Base-by-base conservation (phyloP, 2,888 invertebrate genomes). In the Zootermopsis nevadensis region DNA sequence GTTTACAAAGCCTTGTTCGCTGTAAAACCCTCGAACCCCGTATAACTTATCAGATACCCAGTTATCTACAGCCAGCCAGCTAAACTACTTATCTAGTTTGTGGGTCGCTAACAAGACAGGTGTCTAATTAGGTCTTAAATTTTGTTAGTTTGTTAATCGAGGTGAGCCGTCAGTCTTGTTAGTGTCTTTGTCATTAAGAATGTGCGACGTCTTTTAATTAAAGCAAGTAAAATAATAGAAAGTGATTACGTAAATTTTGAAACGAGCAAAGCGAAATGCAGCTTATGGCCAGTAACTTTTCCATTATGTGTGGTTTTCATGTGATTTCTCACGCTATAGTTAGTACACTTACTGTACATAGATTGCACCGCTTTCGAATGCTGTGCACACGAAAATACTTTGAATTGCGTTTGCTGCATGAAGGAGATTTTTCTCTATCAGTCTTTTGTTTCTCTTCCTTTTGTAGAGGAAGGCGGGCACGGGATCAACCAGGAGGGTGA, bases 401-500 rank as follows among this genome's bases (percentile, higher is more conserved):
- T 69, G 42, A 30, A 80, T 80, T 69, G 60, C 27, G 12, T 60
- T 79, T 80, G 80, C 80, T 77, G 60, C 72, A 81, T 81, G 81
- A 67, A 81, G 42, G 81, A 81, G 19, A 53, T 15, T 77, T 77
- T 67, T 83, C 83, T 83, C 72, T 83, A 80, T 81, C 81, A 81
- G 67, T 81, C 67, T 83, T 74, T 82, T 84, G 69, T 82, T 82
- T 81, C 83, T 84, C 83, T 81, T 84, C 83, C 77, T 77, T 69
- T 83, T 84, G 77, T 84, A 84, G 84, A 84, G 79, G 84, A 83
- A 55, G 84, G 79, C 77, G 84, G 84, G 55, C 84, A 84, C 81
- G 84, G 84, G 79, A 77, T 84, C 76, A 84, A 83, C 83, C 84
- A 84, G 74, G 84, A 84, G 84, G 84, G 84, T 84, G 84, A 84